Base-by-base conservation (phyloP, 92 coral and sea anemone species). In the Heliopora coerulea region DNA sequence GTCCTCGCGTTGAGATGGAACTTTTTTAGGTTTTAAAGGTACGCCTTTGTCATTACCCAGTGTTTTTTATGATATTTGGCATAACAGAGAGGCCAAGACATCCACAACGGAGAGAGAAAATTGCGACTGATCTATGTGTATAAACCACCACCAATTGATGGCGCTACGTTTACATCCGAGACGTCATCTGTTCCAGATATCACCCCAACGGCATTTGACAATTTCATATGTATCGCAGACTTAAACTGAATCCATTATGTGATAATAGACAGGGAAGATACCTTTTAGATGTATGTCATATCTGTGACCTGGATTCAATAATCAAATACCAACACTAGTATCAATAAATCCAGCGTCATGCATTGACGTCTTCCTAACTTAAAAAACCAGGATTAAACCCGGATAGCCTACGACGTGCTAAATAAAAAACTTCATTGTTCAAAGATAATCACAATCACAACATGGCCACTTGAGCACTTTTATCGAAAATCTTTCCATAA, bases 61-160 rank as follows among this genome's bases (percentile, higher is more conserved):
- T n/a, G n/a, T n/a, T n/a, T 54, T 7, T 70, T 3, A 49, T 50
- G 17, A 54, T 59, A 2, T 60, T 49, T 26, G n/a, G n/a, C n/a
- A n/a, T n/a, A n/a, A n/a, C n/a, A n/a, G n/a, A n/a, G n/a, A n/a
- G n/a, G n/a, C n/a, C n/a, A n/a, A 37, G 73, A 80, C 35, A 28
- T 80, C 11, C 14, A 29, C 13, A 80, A 69, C 9, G 78, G 68
- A 42, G 54, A 63, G 27, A 61, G 81, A 48, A 74, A 68, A 17
- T 31, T 81, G 27, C 80, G 80, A 28, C 32, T 80, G 35, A n/a
- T 79, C 15, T 17, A 57, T 58, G 83, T 67, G 12, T 79, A 78
- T 41, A 79, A 79, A 79, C 61, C 79, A 17, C 83, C 83, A 19
- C 19, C 62, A n/a, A 72, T 80, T 11, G 79, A 79, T n/a, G 68